phyloP scores from a whole-genome alignment of 2,888 invertebrate species.

The Salpingus planirostris region DNA sequence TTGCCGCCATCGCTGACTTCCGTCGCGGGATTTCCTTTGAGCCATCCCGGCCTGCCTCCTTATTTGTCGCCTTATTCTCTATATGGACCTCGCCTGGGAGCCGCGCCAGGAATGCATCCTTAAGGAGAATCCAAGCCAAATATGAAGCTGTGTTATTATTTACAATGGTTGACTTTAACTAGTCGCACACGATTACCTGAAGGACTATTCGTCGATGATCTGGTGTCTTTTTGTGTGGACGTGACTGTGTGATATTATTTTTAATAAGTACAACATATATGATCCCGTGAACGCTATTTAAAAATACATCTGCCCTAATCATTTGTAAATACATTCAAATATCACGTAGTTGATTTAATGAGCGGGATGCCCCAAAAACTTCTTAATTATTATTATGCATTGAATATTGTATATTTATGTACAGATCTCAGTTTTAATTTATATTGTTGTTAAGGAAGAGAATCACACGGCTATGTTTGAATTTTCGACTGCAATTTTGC shows the following conservation, averaged over 20 bases:
- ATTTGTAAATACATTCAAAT: too few species aligned
- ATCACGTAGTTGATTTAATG: too few species aligned
- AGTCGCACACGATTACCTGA: conserved; percentile 27
- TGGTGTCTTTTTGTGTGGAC: conserved; percentile 31
- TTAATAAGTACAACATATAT: too few species aligned
- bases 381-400: too few species aligned
- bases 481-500: conserved; percentile 2
- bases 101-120: conserved; percentile 68
- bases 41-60: conserved; percentile 70
- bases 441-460: too few species aligned
- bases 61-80: conserved; percentile 84
- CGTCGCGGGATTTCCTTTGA: conserved; percentile 53
- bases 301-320: conserved; percentile 15
- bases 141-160: conserved; percentile 29
- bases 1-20: conserved; percentile 60
- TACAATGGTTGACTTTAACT: too few species aligned
- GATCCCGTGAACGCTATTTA: conserved; percentile 13
- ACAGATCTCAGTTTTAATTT: conserved; percentile 29
- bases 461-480: conserved; percentile 4
- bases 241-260: conserved; percentile 41
- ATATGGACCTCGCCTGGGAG: conserved; percentile 76
- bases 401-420: conserved; percentile 31
- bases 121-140: conserved; percentile 37
- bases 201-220: conserved; percentile 9
- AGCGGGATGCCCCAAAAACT: too few species aligned